Percentiles rank a stretch among this genome's conserved stretches.
Conservation (phyloP, 2,797 vertebrate species). For the Cephalopachus bancanus region DNA sequence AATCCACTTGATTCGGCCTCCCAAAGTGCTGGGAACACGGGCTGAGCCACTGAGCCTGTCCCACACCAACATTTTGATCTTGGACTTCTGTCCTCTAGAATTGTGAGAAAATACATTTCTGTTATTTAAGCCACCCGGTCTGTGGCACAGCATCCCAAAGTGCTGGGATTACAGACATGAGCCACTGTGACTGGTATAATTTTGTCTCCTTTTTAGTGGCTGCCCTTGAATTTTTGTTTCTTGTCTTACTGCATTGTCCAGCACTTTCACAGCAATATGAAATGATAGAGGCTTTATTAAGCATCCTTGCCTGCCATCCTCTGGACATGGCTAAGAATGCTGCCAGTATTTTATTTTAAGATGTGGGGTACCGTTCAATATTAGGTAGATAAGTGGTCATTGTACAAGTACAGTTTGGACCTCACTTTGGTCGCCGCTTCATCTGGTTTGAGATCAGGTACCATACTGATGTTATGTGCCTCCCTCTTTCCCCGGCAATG, state of each 20-base stretch:
- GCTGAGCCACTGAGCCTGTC: background rate
- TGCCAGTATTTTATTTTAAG: background rate
- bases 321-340: background rate
- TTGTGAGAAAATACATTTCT: background rate
- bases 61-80: too few relatives aligned
- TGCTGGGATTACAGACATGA: too few relatives aligned
- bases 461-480: too few relatives aligned
- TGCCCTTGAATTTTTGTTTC: constrained; percentile 20
- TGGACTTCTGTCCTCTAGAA: too few relatives aligned
- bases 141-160: background rate
- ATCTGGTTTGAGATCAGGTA: too few relatives aligned
- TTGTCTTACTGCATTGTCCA: constrained; percentile 21
- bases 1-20: background rate
- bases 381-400: too few relatives aligned
- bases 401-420: too few relatives aligned
- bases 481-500: too few relatives aligned
- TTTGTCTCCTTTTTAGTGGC: background rate
- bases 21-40: background rate
- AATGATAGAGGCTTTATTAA: background rate
- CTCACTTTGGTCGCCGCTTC: too few relatives aligned
- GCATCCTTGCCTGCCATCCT: background rate
- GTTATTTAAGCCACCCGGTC: background rate
- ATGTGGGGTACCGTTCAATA: too few relatives aligned
- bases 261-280: background rate
- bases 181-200: too few relatives aligned